Evolutionary conservation across 2,888 invertebrate genomes (phyloP), one percentile per base, ranked within the genome.

Genomic region (Maniola hyperantus): DNA sequence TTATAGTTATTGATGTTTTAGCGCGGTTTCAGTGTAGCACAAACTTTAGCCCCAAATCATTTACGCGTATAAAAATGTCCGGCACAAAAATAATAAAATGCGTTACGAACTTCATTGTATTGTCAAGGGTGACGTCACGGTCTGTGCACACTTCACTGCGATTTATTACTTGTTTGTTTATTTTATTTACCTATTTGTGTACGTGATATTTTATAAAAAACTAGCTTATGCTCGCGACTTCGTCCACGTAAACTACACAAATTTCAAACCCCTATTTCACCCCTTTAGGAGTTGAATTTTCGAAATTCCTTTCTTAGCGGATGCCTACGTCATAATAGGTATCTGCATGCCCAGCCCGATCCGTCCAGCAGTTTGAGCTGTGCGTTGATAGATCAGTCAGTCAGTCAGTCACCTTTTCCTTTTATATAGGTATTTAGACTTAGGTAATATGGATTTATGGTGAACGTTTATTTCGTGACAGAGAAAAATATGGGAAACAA

Each of bases 1-100:
- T 6, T 46, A 0, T 13, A 42, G 6, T 0, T 8, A 5, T 10
- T 8, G 50, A 10, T 10, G 20, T 1, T 5, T 20, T 2, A 10
- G 6, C 5, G 6, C n/a, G 7, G 6, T 15, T 26, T 50, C 15
- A 42, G 44, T 63, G 63, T 63, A 54, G 18, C 10, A 15, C 15
- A 42, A 54, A 34, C 63, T 34, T 63, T 44, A 44, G 33, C 39
- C 6, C 54, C 79, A 81, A 83, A 85, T 83, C 80, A 83, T 84
- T 83, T 78, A 74, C 74, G 74, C 79, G 77, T 71, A 75, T 79
- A 78, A 76, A 26, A 71, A 66, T 75, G 80, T 81, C 78, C 76
- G 74, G 74, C 73, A 74, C 78, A 77, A 81, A 82, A 85, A 83
- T 84, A 83, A 85, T 82, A 82, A 84, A 83, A 82, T 77, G 77